Evolutionary conservation across 2,888 invertebrate genomes (phyloP).

Genomic region (Phasia obesa): DNA sequence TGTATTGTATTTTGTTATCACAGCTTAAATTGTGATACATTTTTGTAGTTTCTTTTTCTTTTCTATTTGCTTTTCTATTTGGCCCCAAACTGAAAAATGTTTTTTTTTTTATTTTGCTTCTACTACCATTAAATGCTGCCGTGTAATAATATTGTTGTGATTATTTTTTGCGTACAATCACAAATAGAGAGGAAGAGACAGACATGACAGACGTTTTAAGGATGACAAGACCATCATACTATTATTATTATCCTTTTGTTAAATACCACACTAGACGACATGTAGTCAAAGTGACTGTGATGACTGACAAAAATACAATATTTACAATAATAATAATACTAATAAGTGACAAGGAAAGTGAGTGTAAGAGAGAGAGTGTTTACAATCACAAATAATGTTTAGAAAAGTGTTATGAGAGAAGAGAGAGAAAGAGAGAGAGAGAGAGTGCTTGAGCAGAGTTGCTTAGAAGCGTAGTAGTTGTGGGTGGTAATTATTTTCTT

Average conservation of each 20-base stretch:
- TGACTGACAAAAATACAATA: conserved; percentile 31
- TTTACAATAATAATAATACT: background rate
- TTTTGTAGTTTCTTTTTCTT: conserved; percentile 20
- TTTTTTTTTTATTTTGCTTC: background rate
- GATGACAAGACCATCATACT: conserved; percentile 28
- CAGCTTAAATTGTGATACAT: conserved; percentile 37
- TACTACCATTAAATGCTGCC: conserved; percentile 40
- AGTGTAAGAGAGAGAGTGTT: conserved; percentile 21
- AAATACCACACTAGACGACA: conserved; percentile 14
- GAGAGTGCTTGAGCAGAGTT: conserved; percentile 32
- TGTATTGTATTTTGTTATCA: background rate
- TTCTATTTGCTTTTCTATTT: background rate
- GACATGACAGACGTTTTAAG: background rate
- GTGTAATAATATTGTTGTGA: conserved; percentile 49
- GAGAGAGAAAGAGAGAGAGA: no score
- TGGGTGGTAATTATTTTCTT: conserved; percentile 57
- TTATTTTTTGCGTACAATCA: conserved; percentile 28
- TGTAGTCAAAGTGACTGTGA: conserved; percentile 20
- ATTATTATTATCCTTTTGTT: conserved; percentile 25
- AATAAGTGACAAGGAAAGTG: background rate
- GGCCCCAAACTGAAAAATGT: background rate
- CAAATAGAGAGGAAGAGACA: background rate
- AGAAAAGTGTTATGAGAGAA: background rate
- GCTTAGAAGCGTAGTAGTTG: conserved; percentile 45
- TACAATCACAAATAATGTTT: conserved; percentile 15